Percentiles rank a stretch among this genome's conserved stretches.
Evolutionary conservation across 2,113 vertebrate genomes (phyloP).

Genomic region (Prionailurus viverrinus): DNA sequence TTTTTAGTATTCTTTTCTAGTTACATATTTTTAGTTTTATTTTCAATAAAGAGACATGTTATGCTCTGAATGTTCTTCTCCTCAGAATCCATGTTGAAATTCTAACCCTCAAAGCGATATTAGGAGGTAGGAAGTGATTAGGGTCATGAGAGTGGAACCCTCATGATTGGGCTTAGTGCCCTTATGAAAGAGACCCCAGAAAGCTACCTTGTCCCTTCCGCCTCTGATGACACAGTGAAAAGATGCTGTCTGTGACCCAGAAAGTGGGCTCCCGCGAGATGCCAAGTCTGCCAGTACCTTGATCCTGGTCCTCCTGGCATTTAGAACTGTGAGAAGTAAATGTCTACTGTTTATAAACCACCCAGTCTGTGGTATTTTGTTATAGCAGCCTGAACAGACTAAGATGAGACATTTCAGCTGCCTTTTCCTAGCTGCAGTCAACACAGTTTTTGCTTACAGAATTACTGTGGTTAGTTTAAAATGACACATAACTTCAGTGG

Average conservation of each 20-base stretch:
- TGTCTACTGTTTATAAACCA: neutral
- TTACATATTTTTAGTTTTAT: constrained; percentile 21
- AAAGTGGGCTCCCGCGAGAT: neutral
- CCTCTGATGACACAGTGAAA: neutral
- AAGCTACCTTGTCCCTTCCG: neutral
- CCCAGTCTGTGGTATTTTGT: neutral
- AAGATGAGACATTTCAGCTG: neutral
- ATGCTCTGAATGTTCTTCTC: neutral
- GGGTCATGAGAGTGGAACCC: neutral
- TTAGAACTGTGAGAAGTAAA: neutral
- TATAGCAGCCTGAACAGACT: neutral
- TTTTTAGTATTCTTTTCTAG: neutral
- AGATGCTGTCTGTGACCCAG: neutral
- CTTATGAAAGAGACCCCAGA: neutral
- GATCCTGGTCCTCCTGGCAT: neutral
- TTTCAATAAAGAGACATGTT: neutral
- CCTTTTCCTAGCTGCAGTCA: neutral
- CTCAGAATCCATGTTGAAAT: neutral
- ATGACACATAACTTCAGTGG: neutral
- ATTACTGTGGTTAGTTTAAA: constrained; percentile 1
- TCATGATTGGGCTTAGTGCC: neutral
- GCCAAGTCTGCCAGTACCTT: neutral
- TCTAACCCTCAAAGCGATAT: neutral
- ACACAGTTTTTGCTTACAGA: neutral
- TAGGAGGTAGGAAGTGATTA: neutral